Base-by-base conservation (phyloP, 2,888 invertebrate species). In the Boloria euphrosyne region DNA sequence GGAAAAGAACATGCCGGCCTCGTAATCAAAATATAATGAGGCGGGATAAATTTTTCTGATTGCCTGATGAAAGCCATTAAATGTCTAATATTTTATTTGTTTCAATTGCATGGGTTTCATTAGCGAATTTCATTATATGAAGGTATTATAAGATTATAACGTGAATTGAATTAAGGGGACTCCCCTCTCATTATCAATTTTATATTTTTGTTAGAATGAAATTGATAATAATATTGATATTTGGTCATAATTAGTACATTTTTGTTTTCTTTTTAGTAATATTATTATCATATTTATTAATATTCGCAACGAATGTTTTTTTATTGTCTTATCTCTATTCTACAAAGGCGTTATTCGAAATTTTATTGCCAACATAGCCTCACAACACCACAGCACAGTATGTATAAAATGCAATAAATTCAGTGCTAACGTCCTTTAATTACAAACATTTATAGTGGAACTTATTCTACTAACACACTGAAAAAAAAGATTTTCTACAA, bases 41-140 rank as follows among this genome's bases (percentile, higher is more conserved):
- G 27, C 46, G 13, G 57, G 59, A 59, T 59, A 59, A 47, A 59
- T 59, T 49, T 59, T 50, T 47, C 47, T 50, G 14, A 14, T 59
- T 50, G 59, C 59, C 49, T 59, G 49, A 50, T 59, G 31, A 59
- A 59, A 59, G 13, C 49, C 49, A 49, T 50, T 59, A 59, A 59
- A 49, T 38, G 38, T 6, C 13, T 50, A 47, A 59, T 59, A 59
- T 50, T 59, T 59, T 59, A 31, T 31, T 49, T 38, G 59, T 38
- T 49, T 49, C 49, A 49, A 59, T 38, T 31, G 16, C 49, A 50
- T 18, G 47, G 27, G 49, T 59, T 59, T 38, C 31, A 38, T 38
- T 38, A 38, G 31, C 31, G 10, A 38, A 38, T 38, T 38, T 38
- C 31, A 38, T 38, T 38, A 38, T 46, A 57, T 57, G 44, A 46